Conservation (phyloP, 37 sponge, comb jelly and placozoan genomes). For the Oopsacas minuta region DNA sequence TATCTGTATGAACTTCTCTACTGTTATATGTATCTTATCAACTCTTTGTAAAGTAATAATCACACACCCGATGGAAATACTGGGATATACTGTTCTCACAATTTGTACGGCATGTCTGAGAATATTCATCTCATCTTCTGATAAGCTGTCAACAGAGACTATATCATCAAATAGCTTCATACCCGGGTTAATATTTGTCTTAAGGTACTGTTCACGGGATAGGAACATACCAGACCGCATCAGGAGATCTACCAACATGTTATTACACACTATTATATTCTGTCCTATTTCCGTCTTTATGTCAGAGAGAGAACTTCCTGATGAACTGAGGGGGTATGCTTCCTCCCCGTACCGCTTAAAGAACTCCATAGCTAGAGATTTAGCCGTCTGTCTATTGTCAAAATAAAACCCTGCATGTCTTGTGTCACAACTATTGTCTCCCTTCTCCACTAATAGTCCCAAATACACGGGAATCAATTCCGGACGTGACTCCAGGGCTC, state of each 20-base stretch:
- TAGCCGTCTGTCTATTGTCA: constrained; percentile 21
- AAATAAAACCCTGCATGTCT: constrained; percentile 30
- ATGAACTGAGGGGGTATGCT: constrained; percentile 30
- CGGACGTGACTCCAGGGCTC: constrained; percentile 25
- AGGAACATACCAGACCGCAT: constrained; percentile 26
- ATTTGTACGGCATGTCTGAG: background rate
- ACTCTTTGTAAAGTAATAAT: background rate
- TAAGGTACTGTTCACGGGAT: background rate
- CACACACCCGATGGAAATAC: background rate
- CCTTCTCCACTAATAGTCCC: constrained; percentile 25
- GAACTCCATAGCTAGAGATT: background rate
- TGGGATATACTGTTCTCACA: background rate
- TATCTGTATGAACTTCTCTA: background rate
- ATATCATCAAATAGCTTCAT: background rate
- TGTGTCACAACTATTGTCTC: constrained; percentile 23
- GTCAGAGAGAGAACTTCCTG: constrained; percentile 20
- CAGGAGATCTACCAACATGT: constrained; percentile 24
- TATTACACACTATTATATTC: constrained; percentile 23
- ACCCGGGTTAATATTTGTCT: background rate
- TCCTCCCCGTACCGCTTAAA: constrained; percentile 28
- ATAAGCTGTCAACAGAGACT: background rate
- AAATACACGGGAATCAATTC: constrained; percentile 26
- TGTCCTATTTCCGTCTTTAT: constrained; percentile 27
- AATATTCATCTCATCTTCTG: background rate
- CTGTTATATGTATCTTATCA: background rate